These are phyloP conservation scores for Mythimna impura DNA, from an alignment of 2,888 invertebrate species.

Conservation along the genomic window DNA sequence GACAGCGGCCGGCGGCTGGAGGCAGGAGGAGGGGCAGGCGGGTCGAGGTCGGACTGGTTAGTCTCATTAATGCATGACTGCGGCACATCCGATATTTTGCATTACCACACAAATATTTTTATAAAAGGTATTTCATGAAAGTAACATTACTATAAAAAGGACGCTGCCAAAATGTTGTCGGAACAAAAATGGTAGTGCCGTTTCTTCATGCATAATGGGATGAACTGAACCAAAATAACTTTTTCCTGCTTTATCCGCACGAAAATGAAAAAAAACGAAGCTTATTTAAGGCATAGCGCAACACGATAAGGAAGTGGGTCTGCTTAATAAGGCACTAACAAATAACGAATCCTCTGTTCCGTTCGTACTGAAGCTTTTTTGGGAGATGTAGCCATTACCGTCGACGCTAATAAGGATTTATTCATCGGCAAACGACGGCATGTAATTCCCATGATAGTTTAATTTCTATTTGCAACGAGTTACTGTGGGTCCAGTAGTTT, in stretches of 20 bases:
- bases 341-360: conserved; percentile 12
- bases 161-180: conserved; percentile 39
- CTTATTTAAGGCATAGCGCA: conserved; percentile 32
- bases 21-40: neutral
- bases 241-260: conserved; percentile 26
- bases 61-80: conserved; percentile 74
- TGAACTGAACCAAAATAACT: conserved; percentile 49
- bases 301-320: conserved; percentile 27
- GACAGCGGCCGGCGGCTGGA: conserved; percentile 49
- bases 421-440: neutral
- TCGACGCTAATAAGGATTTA: conserved; percentile 10
- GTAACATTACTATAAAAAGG: conserved; percentile 44
- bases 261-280: conserved; percentile 28
- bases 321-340: conserved; percentile 24
- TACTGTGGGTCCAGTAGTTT: neutral
- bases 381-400: neutral
- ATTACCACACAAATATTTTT: conserved; percentile 44
- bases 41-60: conserved; percentile 82
- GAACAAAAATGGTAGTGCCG: conserved; percentile 37
- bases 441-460: conserved; percentile 12
- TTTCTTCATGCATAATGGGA: conserved; percentile 52
- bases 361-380: conserved; percentile 23
- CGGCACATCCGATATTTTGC: conserved; percentile 51
- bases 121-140: conserved; percentile 46
- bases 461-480: conserved; percentile 5